phyloP scores from a whole-genome alignment of 2,888 invertebrate genomes.

The Thysanoteuthis rhombus region DNA sequence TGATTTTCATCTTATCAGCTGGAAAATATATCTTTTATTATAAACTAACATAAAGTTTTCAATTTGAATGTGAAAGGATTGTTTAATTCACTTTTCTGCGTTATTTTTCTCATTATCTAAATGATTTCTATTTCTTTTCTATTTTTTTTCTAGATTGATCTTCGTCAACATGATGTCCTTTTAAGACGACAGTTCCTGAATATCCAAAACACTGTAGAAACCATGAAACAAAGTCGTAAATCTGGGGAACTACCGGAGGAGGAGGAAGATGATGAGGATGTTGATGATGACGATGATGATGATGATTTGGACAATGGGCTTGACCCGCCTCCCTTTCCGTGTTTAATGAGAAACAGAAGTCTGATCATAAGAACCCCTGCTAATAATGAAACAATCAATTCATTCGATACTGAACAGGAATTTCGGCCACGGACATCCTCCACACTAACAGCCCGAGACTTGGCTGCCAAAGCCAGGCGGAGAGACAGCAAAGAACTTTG shows the following conservation, averaged over 20 bases:
- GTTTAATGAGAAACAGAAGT: background rate
- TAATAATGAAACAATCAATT: background rate
- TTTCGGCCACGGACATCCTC: conserved; percentile 55
- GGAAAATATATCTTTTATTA: too few species aligned
- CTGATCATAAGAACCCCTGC: background rate
- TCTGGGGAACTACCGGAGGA: background rate
- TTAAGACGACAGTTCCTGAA: conserved; percentile 57
- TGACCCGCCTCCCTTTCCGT: background rate
- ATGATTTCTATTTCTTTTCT: background rate
- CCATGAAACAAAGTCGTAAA: conserved; percentile 37
- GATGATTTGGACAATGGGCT: conserved; percentile 33
- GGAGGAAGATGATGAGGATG: conserved; percentile 35
- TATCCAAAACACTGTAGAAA: conserved; percentile 54
- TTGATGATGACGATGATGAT: conserved; percentile 40
- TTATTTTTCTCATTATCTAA: background rate
- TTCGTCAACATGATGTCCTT: conserved; percentile 58
- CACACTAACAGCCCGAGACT: conserved; percentile 58
- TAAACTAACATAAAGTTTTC: too few species aligned
- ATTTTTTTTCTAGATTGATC: conserved; percentile 47
- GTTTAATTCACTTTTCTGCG: background rate
- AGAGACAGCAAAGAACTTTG: conserved; percentile 55
- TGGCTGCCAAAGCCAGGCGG: conserved; percentile 56
- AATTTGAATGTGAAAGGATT: too few species aligned
- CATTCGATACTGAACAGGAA: background rate
- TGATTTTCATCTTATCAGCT: too few species aligned